Conservation (phyloP, 2,797 vertebrate species). For the Harpagifer antarcticus region DNA sequence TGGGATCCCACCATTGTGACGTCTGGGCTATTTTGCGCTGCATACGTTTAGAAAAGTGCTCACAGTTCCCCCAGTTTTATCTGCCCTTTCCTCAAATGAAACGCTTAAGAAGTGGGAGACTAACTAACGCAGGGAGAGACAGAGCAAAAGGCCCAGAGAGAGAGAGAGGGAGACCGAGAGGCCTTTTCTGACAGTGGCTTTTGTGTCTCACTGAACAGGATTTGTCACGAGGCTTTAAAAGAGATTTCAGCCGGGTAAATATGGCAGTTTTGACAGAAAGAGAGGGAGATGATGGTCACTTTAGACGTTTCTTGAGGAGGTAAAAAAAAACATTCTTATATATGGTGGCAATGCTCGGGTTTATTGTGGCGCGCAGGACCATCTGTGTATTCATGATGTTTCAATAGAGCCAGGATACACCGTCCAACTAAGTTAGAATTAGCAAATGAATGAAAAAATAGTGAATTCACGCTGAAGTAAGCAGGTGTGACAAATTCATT, state of each 20-base stretch:
- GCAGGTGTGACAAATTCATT: constrained; percentile 85
- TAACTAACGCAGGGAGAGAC: constrained; percentile 77
- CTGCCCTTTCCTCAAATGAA: constrained; percentile 79
- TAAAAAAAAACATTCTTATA: constrained; percentile 58
- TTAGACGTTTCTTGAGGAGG: constrained; percentile 72
- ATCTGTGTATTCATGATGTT: constrained; percentile 73
- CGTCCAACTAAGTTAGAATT: constrained; percentile 77
- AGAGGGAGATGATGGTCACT: constrained; percentile 82
- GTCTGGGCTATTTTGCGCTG: constrained; percentile 75
- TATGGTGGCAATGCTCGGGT: constrained; percentile 57
- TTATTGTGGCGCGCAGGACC: constrained; percentile 66
- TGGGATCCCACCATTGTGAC: constrained; percentile 82
- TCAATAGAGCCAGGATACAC: constrained; percentile 77
- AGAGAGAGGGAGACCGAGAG: constrained; percentile 54
- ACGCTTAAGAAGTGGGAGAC: constrained; percentile 83
- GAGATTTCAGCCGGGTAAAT: constrained; percentile 84
- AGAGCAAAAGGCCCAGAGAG: constrained; percentile 61
- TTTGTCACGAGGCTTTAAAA: constrained; percentile 86
- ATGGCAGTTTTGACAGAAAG: constrained; percentile 83
- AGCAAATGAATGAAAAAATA: constrained; percentile 80
- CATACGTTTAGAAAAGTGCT: constrained; percentile 69
- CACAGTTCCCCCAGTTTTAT: constrained; percentile 77
- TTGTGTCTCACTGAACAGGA: constrained; percentile 85
- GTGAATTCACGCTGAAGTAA: constrained; percentile 77
- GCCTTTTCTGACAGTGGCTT: constrained; percentile 83